A percentile compares a stretch with the other conserved stretches of the same genome.
Conservation (phyloP, 2,797 vertebrate species). For the Vireo griseus region DNA sequence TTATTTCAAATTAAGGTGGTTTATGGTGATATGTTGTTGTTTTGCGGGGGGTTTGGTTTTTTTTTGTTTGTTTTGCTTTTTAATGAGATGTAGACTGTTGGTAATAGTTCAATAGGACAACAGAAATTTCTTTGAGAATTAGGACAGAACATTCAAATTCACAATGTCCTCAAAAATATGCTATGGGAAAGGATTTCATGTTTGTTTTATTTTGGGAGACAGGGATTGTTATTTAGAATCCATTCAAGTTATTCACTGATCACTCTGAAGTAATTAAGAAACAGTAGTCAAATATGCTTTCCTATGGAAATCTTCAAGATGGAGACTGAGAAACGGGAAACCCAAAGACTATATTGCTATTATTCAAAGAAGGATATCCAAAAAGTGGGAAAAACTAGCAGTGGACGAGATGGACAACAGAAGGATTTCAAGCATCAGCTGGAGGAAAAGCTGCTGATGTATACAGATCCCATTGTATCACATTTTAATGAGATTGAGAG, state of each 20-base stretch:
- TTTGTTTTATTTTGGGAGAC: background rate
- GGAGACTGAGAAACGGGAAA: background rate
- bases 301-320: background rate
- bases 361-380: background rate
- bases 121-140: background rate
- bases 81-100: background rate
- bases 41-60: background rate
- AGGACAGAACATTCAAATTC: background rate
- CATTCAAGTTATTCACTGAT: background rate
- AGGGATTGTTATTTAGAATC: background rate
- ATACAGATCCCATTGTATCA: background rate
- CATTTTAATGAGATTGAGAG: background rate
- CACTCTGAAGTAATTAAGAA: background rate
- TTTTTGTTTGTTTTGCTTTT: background rate
- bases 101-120: background rate
- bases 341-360: background rate
- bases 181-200: background rate
- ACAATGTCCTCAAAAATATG: background rate
- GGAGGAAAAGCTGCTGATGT: background rate
- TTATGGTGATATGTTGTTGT: background rate
- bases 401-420: background rate
- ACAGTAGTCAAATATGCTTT: background rate
- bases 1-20: background rate
- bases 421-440: background rate
- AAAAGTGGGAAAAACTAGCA: background rate